Conservation (phyloP, 2,797 vertebrate species). For the Cuculus canorus region DNA sequence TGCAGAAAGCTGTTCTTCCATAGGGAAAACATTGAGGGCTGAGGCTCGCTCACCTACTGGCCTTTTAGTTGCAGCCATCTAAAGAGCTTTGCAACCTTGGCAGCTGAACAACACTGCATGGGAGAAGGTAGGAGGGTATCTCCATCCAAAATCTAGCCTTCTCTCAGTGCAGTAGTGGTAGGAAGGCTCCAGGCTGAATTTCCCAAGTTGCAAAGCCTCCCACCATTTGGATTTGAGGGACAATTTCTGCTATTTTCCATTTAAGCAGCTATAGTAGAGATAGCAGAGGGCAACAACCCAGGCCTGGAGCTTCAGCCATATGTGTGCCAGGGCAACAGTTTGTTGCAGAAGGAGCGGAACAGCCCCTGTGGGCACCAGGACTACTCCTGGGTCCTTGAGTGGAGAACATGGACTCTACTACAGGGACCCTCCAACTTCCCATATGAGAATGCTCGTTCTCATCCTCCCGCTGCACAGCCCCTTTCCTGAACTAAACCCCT, state of each 20-base stretch:
- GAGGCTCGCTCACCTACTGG: neutral
- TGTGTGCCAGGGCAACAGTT: neutral
- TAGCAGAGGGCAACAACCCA: neutral
- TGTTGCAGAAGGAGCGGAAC: neutral
- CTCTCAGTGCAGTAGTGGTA: rapidly evolving
- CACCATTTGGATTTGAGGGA: neutral
- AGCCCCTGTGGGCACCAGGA: neutral
- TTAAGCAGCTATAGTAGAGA: neutral
- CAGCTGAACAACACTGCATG: neutral
- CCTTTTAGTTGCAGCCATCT: neutral
- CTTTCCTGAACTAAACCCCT: neutral
- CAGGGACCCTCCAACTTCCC: neutral
- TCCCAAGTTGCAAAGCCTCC: neutral
- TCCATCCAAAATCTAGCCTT: neutral
- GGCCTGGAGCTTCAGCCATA: neutral
- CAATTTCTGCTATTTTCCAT: neutral
- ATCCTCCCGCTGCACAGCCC: neutral
- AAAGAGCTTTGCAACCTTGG: neutral
- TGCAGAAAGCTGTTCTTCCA: neutral
- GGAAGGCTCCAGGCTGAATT: neutral
- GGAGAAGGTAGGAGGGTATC: neutral
- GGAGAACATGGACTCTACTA: neutral
- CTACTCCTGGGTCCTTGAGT: neutral
- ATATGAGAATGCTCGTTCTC: neutral
- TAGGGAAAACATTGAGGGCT: neutral